Evolutionary conservation across 2,113 vertebrate species (phyloP).

Genomic region (Lipotes vexillifer): DNA sequence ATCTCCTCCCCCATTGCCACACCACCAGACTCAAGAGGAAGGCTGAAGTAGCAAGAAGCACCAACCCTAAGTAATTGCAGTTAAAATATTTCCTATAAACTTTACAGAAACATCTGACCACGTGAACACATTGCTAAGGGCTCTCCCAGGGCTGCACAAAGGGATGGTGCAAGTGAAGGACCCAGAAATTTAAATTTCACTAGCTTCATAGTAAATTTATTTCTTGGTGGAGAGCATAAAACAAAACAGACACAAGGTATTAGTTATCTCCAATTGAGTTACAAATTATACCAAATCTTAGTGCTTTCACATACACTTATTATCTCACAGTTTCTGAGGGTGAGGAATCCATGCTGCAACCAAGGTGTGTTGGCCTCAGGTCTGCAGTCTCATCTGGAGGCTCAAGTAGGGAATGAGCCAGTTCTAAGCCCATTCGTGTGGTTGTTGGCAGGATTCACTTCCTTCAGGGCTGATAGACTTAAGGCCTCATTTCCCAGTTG

Average conservation of each 20-base stretch:
- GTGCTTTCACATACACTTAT: background rate
- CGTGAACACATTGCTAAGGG: background rate
- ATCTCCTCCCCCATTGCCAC: background rate
- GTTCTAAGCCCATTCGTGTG: background rate
- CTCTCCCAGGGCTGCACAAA: background rate
- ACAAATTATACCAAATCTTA: background rate
- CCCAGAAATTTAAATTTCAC: background rate
- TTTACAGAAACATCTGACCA: background rate
- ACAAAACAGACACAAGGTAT: background rate
- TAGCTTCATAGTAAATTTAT: background rate
- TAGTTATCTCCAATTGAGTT: background rate
- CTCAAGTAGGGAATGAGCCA: background rate
- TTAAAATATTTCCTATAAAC: background rate
- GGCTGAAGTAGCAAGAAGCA: background rate
- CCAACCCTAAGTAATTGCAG: background rate
- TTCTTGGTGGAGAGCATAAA: background rate
- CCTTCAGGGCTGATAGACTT: background rate
- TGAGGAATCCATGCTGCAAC: background rate
- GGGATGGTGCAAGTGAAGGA: background rate
- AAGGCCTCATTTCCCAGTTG: background rate
- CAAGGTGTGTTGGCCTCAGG: background rate
- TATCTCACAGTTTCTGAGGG: background rate
- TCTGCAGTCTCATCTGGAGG: background rate
- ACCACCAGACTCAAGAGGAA: background rate
- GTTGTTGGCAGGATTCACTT: background rate